These are phyloP conservation scores for Ciconia maguari DNA, from an alignment of 2,113 vertebrate species.

Conservation along the genomic window DNA sequence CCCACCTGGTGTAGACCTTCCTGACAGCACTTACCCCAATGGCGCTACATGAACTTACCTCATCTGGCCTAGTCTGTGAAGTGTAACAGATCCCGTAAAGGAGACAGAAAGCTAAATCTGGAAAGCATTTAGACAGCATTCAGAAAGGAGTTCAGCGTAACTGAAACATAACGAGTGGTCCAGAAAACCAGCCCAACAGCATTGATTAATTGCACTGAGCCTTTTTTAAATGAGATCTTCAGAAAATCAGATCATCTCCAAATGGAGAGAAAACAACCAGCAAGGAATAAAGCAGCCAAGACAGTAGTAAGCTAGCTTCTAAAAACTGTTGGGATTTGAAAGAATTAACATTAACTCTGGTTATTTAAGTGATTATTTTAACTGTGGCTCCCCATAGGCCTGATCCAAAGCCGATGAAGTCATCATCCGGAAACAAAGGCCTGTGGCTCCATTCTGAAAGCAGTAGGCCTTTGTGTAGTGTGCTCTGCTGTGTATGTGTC, in stretches of 20 bases:
- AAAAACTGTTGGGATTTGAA: constrained; percentile 32
- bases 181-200: background rate
- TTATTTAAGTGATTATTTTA: constrained; percentile 43
- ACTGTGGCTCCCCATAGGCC: background rate
- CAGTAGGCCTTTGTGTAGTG: background rate
- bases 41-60: background rate
- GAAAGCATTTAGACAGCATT: background rate
- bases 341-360: constrained; percentile 17
- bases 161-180: background rate
- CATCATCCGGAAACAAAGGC: background rate
- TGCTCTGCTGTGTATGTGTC: background rate
- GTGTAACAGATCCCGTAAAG: background rate
- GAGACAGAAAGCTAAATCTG: constrained; percentile 16
- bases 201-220: background rate
- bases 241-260: constrained; percentile 41
- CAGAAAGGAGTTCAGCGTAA: background rate
- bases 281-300: constrained; percentile 31
- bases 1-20: background rate
- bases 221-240: constrained; percentile 8
- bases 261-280: constrained; percentile 1
- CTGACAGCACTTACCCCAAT: background rate
- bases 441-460: background rate
- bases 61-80: background rate
- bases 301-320: constrained; percentile 44
- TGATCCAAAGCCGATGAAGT: background rate